Percentiles rank a stretch among this genome's conserved stretches.
Evolutionary conservation across 1,140 invertebrate genomes (phyloP).

Genomic region (Phymastichus coffea): DNA sequence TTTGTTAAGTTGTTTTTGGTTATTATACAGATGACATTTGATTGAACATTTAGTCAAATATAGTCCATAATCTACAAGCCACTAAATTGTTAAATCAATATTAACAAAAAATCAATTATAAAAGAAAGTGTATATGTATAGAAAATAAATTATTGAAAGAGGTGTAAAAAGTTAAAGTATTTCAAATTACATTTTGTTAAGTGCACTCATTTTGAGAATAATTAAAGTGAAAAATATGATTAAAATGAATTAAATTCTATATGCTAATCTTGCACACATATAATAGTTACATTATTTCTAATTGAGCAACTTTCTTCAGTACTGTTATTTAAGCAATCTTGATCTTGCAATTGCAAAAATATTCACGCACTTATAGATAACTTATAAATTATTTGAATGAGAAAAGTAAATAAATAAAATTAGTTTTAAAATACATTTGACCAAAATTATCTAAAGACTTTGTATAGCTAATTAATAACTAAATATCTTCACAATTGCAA

Average conservation of each 20-base stretch:
- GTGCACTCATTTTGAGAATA: no score
- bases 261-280: background rate
- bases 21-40: background rate
- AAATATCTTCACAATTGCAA: conserved; percentile 23
- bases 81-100: background rate
- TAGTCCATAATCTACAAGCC: background rate
- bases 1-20: conserved; percentile 12
- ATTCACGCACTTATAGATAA: background rate
- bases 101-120: conserved; percentile 16
- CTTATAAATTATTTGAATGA: background rate
- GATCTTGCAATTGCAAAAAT: conserved; percentile 15
- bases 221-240: conserved; percentile 1
- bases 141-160: conserved; percentile 25
- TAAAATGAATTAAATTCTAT: background rate
- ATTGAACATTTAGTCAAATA: background rate
- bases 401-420: background rate
- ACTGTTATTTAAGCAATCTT: background rate
- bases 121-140: background rate
- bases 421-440: conserved; percentile 4
- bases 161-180: background rate
- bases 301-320: background rate
- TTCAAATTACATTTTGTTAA: background rate
- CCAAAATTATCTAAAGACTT: no score
- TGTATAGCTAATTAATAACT: conserved; percentile 30
- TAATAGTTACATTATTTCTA: background rate